Evolutionary conservation across 1,140 invertebrate species (phyloP), one percentile per base, ranked within the genome.

Genomic region (Hirudo medicinalis): DNA sequence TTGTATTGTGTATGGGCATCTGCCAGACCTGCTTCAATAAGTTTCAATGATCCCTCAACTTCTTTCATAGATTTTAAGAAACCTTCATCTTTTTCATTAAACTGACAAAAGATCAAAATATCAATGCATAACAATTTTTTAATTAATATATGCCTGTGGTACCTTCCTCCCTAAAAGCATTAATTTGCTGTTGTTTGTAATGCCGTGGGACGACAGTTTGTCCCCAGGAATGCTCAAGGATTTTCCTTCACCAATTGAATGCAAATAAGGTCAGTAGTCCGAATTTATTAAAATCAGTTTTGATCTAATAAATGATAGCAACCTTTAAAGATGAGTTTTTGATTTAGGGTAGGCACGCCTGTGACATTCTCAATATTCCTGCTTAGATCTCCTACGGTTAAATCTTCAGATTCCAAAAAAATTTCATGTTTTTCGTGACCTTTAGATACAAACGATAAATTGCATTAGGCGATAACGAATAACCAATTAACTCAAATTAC

Each of bases 301-400:
- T 2, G 17, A 63, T 63, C 57, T 25, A 20, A 15, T 63, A 32
- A 32, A 11, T 13, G 29, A 11, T 15, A 63, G 20, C 9, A 25
- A 63, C 57, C 57, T 63, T 63, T 63, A 15, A 63, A 63, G 19
- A 63, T 63, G 19, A 63, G 22, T n/a, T 63, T 63, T 32, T 63
- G 57, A 63, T 63, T 63, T 5, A 63, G 22, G 13, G 6, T 9
- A 25, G 57, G 57, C 57, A 63, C 57, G 22, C 57, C 57, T 4
- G 57, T 63, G 11, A n/a, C 57, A 63, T 25, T 32, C 29, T 63
- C 57, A 63, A 63, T 63, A 4, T 32, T 63, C 8, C 19, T 63
- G 22, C 22, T 32, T 25, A 63, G 57, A 32, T 63, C 57, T 63
- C 17, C 57, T n/a, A 63, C 22, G 11, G 57, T 63, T 32, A 32